phyloP scores from a whole-genome alignment of 2,113 vertebrate species.

The Coptodon bakossiorum region DNA sequence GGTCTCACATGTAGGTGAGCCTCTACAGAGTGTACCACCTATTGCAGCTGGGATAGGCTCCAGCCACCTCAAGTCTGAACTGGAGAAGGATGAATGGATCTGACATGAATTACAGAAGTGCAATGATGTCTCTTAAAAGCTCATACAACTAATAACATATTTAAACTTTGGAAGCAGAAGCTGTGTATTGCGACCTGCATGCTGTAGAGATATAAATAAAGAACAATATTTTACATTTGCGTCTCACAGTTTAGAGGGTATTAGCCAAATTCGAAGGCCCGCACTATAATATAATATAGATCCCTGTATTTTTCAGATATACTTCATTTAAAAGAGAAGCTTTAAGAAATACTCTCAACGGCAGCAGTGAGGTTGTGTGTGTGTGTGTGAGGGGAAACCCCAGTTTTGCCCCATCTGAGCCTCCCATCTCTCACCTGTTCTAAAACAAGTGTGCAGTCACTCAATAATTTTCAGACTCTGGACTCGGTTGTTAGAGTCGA shows the following conservation, averaged over 20 bases:
- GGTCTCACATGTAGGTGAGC: background rate
- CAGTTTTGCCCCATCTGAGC: background rate
- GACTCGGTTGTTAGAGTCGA: background rate
- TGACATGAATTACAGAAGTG: background rate
- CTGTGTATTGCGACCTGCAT: background rate
- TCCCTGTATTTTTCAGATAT: background rate
- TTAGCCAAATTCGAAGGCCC: background rate
- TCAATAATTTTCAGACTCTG: background rate
- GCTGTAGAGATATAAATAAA: background rate
- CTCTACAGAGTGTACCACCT: background rate
- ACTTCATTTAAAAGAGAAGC: background rate
- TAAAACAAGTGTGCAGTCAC: background rate
- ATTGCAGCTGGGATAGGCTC: background rate
- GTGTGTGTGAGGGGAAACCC: too few relatives aligned
- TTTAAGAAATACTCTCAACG: background rate
- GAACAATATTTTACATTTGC: background rate
- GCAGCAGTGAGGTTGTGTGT: background rate
- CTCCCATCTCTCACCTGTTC: background rate
- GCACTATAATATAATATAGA: background rate
- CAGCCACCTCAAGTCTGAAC: background rate
- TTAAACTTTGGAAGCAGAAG: background rate
- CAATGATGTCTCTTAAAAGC: background rate
- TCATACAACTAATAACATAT: background rate
- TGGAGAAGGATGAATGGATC: background rate
- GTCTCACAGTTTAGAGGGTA: background rate